Conservation (phyloP, 2,888 invertebrate species). For the Omphaloscelis lunosa region DNA sequence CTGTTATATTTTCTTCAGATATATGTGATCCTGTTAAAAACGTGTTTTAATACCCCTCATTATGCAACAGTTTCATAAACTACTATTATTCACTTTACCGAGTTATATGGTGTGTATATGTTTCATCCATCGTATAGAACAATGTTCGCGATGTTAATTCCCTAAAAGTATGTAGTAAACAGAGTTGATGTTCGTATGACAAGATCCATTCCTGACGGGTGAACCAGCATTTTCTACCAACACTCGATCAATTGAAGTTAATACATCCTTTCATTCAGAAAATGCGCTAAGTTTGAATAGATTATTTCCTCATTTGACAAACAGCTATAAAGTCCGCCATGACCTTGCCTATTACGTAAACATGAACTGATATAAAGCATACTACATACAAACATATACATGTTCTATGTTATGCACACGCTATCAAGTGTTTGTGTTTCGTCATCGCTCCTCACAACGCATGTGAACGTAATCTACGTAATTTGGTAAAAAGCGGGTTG, state of each 20-base stretch:
- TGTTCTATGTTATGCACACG: neutral
- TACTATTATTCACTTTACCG: no score
- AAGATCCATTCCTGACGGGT: conserved; percentile 93
- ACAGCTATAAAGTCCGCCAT: neutral
- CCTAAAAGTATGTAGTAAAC: conserved; percentile 47
- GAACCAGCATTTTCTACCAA: conserved; percentile 88
- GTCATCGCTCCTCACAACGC: neutral
- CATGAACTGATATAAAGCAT: neutral
- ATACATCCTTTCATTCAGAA: conserved; percentile 90
- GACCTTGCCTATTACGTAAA: conserved; percentile 16
- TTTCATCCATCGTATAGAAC: no score
- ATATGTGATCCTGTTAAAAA: no score
- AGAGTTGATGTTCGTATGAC: conserved; percentile 90
- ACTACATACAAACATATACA: neutral
- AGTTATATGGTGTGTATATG: no score
- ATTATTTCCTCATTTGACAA: conserved; percentile 91
- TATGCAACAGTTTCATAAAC: no score
- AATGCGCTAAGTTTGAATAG: conserved; percentile 91
- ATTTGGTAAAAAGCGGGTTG: neutral
- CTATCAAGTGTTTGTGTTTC: neutral
- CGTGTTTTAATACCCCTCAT: no score
- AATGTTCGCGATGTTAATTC: no score
- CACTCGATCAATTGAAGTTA: conserved; percentile 92
- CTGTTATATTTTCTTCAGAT: no score
- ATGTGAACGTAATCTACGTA: neutral